phyloP scores from a whole-genome alignment of 2,888 invertebrate species.

The Leucophenga maculata region DNA sequence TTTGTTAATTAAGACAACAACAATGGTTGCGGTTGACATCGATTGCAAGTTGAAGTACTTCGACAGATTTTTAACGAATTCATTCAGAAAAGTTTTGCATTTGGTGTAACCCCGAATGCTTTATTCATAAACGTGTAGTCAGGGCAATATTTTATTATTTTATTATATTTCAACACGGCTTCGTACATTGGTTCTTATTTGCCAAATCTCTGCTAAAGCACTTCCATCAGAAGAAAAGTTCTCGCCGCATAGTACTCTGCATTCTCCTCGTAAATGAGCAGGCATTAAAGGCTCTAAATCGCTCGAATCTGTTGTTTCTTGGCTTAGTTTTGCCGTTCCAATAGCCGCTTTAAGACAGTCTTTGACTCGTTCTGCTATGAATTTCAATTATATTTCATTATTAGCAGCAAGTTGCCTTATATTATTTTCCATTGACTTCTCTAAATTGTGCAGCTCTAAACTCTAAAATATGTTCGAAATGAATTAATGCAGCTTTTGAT shows the following conservation, averaged over 20 bases:
- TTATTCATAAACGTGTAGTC: too few species aligned
- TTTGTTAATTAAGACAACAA: too few species aligned
- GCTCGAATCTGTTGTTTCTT: background rate
- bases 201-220: background rate
- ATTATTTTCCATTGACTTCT: conserved; percentile 26
- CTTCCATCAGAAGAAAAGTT: background rate
- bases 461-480: conserved; percentile 23
- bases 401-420: conserved; percentile 31
- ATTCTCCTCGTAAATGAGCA: background rate
- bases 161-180: too few species aligned
- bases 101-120: too few species aligned
- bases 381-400: conserved; percentile 30
- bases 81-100: too few species aligned
- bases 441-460: conserved; percentile 30
- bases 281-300: background rate
- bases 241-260: too few species aligned
- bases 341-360: conserved; percentile 35
- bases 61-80: too few species aligned
- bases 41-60: too few species aligned
- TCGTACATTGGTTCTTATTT: background rate
- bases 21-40: too few species aligned
- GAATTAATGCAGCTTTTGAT: conserved; percentile 18
- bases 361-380: conserved; percentile 37
- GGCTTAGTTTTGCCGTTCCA: too few species aligned
- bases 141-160: too few species aligned